phyloP scores from a whole-genome alignment of 2,113 vertebrate genomes.

The Caranx ignobilis region DNA sequence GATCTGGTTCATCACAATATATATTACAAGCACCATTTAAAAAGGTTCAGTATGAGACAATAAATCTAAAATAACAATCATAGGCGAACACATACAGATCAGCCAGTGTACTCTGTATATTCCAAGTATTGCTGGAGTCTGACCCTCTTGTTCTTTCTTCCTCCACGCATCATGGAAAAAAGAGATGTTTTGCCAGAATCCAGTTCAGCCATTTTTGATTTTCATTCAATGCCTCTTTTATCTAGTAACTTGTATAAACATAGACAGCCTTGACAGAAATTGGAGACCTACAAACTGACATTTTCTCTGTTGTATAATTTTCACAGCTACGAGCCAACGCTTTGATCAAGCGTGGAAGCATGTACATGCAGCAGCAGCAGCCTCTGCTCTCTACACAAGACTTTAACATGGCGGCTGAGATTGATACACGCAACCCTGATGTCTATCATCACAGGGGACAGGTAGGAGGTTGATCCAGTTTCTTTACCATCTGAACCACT shows the following conservation, averaged over 20 bases:
- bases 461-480: conserved; percentile 72
- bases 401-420: conserved; percentile 96
- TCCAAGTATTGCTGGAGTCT: too few relatives aligned
- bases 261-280: not conserved
- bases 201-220: too few relatives aligned
- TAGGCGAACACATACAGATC: too few relatives aligned
- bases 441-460: conserved; percentile 98
- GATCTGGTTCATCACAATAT: too few relatives aligned
- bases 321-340: conserved; percentile 92
- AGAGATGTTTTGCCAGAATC: too few relatives aligned
- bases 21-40: too few relatives aligned
- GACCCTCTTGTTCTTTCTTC: too few relatives aligned
- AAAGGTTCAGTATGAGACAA: too few relatives aligned
- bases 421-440: conserved; percentile 94
- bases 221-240: not conserved
- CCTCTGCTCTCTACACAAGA: conserved; percentile 93
- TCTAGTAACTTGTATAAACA: not conserved
- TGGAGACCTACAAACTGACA: not conserved
- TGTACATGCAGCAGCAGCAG: conserved; percentile 99
- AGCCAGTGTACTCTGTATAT: too few relatives aligned
- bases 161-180: too few relatives aligned
- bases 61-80: too few relatives aligned
- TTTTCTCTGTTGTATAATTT: not conserved
- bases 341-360: conserved; percentile 97
- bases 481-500: not conserved